These are phyloP conservation scores for Chascanopsetta lugubris DNA, from an alignment of 2,113 vertebrate species.

Conservation along the genomic window DNA sequence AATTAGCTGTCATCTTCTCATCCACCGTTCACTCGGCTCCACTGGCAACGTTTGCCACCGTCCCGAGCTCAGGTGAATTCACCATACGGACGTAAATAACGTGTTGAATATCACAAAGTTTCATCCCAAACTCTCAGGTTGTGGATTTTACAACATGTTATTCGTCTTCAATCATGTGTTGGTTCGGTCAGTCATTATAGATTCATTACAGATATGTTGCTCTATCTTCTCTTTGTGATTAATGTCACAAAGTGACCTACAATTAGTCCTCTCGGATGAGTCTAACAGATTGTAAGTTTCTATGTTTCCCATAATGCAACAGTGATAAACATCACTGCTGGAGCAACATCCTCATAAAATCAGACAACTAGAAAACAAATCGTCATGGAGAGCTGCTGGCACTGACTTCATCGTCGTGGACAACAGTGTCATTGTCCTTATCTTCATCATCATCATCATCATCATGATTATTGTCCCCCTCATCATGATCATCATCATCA, in stretches of 20 bases:
- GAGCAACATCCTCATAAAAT: too few species aligned
- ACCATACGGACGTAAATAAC: not conserved
- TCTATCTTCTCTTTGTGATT: not conserved
- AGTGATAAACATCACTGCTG: not conserved
- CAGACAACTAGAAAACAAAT: not conserved
- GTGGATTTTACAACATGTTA: not conserved
- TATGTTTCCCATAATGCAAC: conserved; percentile 1
- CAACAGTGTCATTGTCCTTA: too few species aligned
- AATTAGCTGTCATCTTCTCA: conserved; percentile 57
- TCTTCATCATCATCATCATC: too few species aligned
- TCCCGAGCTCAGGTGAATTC: conserved; percentile 22
- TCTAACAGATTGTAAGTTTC: not conserved
- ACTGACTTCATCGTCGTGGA: too few species aligned
- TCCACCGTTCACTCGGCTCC: conserved; percentile 35
- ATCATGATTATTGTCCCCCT: too few species aligned
- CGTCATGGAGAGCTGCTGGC: not conserved
- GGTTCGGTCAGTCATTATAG: too few species aligned
- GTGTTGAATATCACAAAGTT: conserved; percentile 3
- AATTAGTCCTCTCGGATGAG: too few species aligned
- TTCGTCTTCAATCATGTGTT: too few species aligned
- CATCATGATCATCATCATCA: too few species aligned
- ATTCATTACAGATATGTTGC: not conserved
- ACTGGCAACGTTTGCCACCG: conserved; percentile 54
- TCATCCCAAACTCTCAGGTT: conserved; percentile 10
- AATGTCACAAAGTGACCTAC: not conserved